A percentile compares a stretch with the other conserved stretches of the same genome.
These are phyloP conservation scores for Apodemus sylvaticus DNA, from an alignment of 2,113 vertebrate genomes.

Conservation along the genomic window DNA sequence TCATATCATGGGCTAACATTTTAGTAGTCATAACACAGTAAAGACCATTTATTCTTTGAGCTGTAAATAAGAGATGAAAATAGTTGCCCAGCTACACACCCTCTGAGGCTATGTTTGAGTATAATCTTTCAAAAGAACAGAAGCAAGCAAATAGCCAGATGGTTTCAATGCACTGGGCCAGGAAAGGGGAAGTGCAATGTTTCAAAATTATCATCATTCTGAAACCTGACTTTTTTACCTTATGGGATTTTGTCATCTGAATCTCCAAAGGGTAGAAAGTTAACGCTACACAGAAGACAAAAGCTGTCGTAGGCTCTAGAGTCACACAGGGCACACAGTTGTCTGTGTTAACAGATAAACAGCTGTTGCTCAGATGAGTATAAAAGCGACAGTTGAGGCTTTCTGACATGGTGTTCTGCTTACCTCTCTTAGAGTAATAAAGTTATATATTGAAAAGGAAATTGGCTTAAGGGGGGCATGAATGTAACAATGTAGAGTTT, in stretches of 20 bases:
- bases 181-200: not conserved
- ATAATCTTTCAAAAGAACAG: conserved; percentile 23
- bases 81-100: not conserved
- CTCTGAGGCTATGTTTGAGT: not conserved
- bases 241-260: conserved; percentile 59
- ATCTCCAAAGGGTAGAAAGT: conserved; percentile 25
- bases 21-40: not conserved
- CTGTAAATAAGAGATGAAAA: conserved; percentile 40
- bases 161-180: not conserved
- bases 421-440: conserved; percentile 48
- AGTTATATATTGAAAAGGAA: conserved; percentile 45
- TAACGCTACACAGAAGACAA: conserved; percentile 23
- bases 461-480: not conserved
- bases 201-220: conserved; percentile 32
- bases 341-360: not conserved
- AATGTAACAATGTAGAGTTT: not conserved
- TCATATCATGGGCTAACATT: not conserved
- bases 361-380: conserved; percentile 26
- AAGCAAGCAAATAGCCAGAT: conserved; percentile 30
- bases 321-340: not conserved
- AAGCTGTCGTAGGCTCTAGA: not conserved
- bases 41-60: not conserved
- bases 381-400: conserved; percentile 39
- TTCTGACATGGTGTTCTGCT: conserved; percentile 48
- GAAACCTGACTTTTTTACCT: not conserved